These are phyloP conservation scores for Himalopsyche kuldschensis DNA, from an alignment of 2,888 invertebrate genomes.

Conservation along the genomic window DNA sequence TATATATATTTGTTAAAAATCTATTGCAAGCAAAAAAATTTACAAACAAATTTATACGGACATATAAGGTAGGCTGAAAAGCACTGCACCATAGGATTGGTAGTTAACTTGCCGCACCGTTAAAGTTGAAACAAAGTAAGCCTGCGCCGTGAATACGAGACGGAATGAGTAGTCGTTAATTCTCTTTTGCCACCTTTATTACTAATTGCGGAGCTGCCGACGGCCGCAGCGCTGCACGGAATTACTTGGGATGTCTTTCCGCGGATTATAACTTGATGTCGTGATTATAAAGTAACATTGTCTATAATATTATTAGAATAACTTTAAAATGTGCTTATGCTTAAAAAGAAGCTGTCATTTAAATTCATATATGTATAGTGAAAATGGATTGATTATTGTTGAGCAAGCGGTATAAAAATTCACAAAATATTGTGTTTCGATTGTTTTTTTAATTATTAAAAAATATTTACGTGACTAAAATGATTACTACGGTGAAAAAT, in stretches of 20 bases:
- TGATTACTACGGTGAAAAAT: no score
- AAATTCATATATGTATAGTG: no score
- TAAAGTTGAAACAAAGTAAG: slow-evolving; percentile 36
- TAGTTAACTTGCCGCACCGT: slow-evolving; percentile 23
- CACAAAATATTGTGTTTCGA: no score
- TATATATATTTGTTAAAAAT: no score
- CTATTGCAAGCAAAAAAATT: no score
- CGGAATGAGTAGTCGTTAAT: slow-evolving; percentile 37
- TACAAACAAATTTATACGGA: neutral
- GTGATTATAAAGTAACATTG: neutral
- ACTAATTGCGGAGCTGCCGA: slow-evolving; percentile 34
- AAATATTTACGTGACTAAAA: no score
- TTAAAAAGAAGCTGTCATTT: no score
- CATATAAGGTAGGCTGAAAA: neutral
- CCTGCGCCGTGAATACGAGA: slow-evolving; percentile 13
- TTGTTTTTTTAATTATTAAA: no score
- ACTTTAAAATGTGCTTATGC: no score
- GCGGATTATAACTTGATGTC: neutral
- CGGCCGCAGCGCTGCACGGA: neutral
- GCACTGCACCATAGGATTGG: neutral
- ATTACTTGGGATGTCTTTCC: neutral
- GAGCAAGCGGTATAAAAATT: no score
- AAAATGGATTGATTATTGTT: no score
- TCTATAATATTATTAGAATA: no score
- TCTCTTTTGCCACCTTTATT: slow-evolving; percentile 40